A percentile compares a stretch with the other conserved stretches of the same genome.
Conservation (phyloP, 2,113 vertebrate species). For the Zosterops pallidus region DNA sequence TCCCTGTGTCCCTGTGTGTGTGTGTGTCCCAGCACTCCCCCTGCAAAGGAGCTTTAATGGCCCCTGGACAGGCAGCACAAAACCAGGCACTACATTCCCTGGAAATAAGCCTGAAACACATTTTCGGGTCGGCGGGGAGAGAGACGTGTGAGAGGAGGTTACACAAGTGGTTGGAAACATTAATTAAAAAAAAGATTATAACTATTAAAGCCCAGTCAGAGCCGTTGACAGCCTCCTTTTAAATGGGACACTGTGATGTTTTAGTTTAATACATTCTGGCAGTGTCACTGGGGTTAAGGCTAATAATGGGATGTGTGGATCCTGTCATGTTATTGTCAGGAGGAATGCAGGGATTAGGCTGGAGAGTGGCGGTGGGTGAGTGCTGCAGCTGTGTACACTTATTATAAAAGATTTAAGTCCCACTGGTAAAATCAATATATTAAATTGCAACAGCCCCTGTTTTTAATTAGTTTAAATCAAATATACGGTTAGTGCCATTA, state of each 20-base stretch:
- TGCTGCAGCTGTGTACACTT: conserved; percentile 76
- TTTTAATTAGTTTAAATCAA: conserved; percentile 81
- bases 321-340: conserved; percentile 76
- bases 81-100: neutral
- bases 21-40: neutral
- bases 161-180: conserved; percentile 20
- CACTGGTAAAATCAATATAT: conserved; percentile 81
- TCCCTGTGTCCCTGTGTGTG: neutral
- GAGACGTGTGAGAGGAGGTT: neutral
- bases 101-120: neutral
- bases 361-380: conserved; percentile 59
- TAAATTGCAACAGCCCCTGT: conserved; percentile 76
- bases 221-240: conserved; percentile 53
- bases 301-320: conserved; percentile 75
- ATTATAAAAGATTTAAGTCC: conserved; percentile 76
- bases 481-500: conserved; percentile 59
- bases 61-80: neutral
- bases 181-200: conserved; percentile 47
- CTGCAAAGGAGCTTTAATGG: conserved; percentile 14
- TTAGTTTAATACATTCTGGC: conserved; percentile 65
- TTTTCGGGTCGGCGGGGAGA: neutral
- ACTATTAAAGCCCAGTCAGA: conserved; percentile 25
- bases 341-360: conserved; percentile 73
- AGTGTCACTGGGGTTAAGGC: conserved; percentile 67
- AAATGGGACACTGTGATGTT: conserved; percentile 52